These are phyloP conservation scores for Aspidiotus rigidus DNA, from an alignment of 2,888 invertebrate species.

Conservation along the genomic window DNA sequence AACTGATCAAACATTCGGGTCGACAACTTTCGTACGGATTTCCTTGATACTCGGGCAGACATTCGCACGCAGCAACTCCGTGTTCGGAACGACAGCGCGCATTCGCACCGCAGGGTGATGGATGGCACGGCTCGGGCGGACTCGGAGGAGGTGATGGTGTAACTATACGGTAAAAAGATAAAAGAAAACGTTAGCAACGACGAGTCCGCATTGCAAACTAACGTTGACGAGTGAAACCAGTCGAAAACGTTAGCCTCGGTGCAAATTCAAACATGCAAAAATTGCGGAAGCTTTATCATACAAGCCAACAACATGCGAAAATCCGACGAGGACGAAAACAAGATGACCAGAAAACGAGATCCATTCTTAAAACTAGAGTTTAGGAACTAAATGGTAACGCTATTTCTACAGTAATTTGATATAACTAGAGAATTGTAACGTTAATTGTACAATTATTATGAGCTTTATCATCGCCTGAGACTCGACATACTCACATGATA, in stretches of 20 bases:
- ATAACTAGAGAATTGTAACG: too few species aligned
- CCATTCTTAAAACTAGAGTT: conserved; percentile 7
- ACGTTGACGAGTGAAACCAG: too few species aligned
- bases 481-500: conserved; percentile 45
- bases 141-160: conserved; percentile 34
- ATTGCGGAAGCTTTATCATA: conserved; percentile 10
- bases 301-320: conserved; percentile 17
- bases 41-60: conserved; percentile 61
- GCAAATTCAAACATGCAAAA: conserved; percentile 24
- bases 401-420: too few species aligned
- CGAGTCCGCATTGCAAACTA: too few species aligned
- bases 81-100: conserved; percentile 47
- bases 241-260: too few species aligned
- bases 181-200: not conserved
- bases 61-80: conserved; percentile 60
- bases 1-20: conserved; percentile 45
- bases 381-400: too few species aligned
- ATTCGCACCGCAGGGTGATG: conserved; percentile 44
- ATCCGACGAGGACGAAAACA: conserved; percentile 35
- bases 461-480: too few species aligned
- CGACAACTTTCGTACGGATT: conserved; percentile 50
- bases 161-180: not conserved
- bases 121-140: conserved; percentile 41
- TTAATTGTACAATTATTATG: too few species aligned
- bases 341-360: conserved; percentile 38